phyloP scores from a whole-genome alignment of 1,140 invertebrate species.

The Drosophila nigromelanica region DNA sequence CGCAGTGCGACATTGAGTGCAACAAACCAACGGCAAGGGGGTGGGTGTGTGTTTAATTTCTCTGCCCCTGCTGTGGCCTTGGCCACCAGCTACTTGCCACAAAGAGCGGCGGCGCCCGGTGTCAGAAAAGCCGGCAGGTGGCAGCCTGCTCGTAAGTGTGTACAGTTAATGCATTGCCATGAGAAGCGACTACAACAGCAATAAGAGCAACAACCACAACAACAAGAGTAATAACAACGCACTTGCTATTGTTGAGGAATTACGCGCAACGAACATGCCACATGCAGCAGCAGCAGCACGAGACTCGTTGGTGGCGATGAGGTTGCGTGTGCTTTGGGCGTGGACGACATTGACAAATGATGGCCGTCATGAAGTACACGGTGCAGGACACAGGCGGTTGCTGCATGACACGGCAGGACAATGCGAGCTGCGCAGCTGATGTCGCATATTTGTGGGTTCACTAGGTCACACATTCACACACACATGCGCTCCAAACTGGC shows the following conservation, averaged over 20 bases:
- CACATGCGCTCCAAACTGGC: conserved; percentile 5
- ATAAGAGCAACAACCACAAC: conserved; percentile 10
- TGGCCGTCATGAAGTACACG: conserved; percentile 52
- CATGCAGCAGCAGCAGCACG: conserved; percentile 34
- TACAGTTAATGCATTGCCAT: conserved; percentile 30
- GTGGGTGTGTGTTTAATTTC: conserved; percentile 4
- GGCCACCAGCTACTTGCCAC: not conserved
- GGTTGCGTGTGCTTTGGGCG: conserved; percentile 62
- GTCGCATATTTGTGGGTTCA: conserved; percentile 65
- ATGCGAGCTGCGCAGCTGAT: conserved; percentile 44
- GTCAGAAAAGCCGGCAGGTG: conserved; percentile 1
- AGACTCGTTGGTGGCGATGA: conserved; percentile 48
- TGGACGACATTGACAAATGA: conserved; percentile 78
- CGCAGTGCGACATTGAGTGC: no score
- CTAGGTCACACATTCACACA: conserved; percentile 52
- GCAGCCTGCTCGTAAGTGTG: not conserved
- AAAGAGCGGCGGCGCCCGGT: not conserved
- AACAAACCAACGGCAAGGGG: not conserved
- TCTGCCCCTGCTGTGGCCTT: conserved; percentile 6
- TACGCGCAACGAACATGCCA: conserved; percentile 71
- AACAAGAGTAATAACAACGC: conserved; percentile 12
- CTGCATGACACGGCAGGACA: conserved; percentile 40
- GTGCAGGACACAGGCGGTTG: conserved; percentile 18
- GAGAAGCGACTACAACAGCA: conserved; percentile 27
- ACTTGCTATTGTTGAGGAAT: conserved; percentile 54